Evolutionary conservation across 1,140 invertebrate genomes (phyloP), one percentile per base, ranked within the genome.

Genomic region (Diplogasteroides magnus): DNA sequence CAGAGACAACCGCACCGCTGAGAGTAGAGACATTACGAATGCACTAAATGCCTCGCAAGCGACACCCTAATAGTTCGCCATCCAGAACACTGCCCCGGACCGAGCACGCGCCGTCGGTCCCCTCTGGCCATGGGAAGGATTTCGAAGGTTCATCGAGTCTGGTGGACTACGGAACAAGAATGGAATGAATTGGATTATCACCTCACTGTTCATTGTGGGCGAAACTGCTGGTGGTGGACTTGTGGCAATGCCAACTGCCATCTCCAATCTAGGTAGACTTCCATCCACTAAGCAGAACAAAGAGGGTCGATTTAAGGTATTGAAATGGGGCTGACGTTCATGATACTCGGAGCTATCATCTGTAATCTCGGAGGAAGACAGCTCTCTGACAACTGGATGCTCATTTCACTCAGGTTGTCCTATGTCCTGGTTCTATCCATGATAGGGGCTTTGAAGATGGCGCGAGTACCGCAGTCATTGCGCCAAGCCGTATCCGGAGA

Each of bases 381-480:
- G n/a, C 82, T 91, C 0, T 88, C 88, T 0, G 85, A 86, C 61
- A 89, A 89, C 81, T 91, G 90, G 90, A 84, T 87, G 31, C 89
- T 91, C 29, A 76, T 91, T 13, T 88, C 90, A 78, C 87, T 88
- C 61, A 79, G 89, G 2, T 88, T 87, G 78, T 86, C 87, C 0
- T n/a, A n/a, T n/a, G n/a, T n/a, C n/a, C n/a, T n/a, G n/a, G n/a
- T n/a, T n/a, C n/a, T n/a, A n/a, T n/a, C n/a, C n/a, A n/a, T n/a
- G n/a, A n/a, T n/a, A n/a, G n/a, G n/a, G n/a, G n/a, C n/a, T n/a
- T n/a, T n/a, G n/a, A n/a, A n/a, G n/a, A n/a, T n/a, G n/a, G n/a
- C n/a, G n/a, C n/a, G 86, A 89, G 69, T 87, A 88, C 80, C 83
- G 86, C 75, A 84, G 81, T 59, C 83, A 85, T 48, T 87, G 86